A percentile compares a stretch with the other conserved stretches of the same genome.
phyloP scores from a whole-genome alignment of 2,888 invertebrate species.

The Crematogaster levior region DNA sequence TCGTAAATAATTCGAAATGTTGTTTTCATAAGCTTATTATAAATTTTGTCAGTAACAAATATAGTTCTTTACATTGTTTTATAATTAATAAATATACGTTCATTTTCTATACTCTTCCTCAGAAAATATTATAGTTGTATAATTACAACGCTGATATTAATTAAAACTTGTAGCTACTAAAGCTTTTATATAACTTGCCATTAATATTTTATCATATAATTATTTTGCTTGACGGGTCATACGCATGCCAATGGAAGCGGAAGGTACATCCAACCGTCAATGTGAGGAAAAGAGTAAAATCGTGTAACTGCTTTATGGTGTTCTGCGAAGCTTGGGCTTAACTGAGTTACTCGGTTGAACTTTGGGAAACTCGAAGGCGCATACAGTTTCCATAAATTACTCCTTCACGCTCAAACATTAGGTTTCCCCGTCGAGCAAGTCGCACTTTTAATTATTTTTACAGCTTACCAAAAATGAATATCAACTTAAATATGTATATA shows the following conservation, averaged over 20 bases:
- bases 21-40: neutral
- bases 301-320: slow-evolving; percentile 64
- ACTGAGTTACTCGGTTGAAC: slow-evolving; percentile 61
- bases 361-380: slow-evolving; percentile 63
- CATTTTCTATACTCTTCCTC: neutral
- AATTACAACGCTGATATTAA: neutral
- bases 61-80: neutral
- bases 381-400: slow-evolving; percentile 70
- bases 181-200: slow-evolving; percentile 10
- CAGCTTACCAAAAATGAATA: neutral
- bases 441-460: slow-evolving; percentile 43
- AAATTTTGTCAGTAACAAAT: neutral
- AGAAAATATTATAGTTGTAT: neutral
- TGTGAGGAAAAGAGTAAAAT: slow-evolving; percentile 54
- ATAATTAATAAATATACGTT: neutral
- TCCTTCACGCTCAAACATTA: slow-evolving; percentile 50
- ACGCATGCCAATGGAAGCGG: slow-evolving; percentile 48
- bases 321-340: slow-evolving; percentile 57
- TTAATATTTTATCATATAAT: slow-evolving; percentile 32
- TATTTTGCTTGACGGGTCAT: slow-evolving; percentile 39
- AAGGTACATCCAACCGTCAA: slow-evolving; percentile 56
- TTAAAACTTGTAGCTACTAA: neutral
- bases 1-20: neutral
- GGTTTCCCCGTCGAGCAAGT: slow-evolving; percentile 34
- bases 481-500: neutral